Conservation (phyloP, 2,888 invertebrate species). For the Sinodicranocentrus sp. region DNA sequence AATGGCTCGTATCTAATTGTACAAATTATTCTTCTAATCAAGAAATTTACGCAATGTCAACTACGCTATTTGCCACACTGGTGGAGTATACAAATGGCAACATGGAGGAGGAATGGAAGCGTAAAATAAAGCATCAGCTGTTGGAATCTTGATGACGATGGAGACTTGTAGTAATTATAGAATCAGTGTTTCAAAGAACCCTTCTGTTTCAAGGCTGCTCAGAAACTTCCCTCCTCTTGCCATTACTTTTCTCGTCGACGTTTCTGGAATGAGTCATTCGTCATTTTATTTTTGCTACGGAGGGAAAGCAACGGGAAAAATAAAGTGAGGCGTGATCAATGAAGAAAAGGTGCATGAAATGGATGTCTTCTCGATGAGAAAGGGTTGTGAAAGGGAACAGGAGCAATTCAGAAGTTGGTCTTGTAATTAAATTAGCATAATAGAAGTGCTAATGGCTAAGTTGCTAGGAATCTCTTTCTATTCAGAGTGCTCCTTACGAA, state of each 20-base stretch:
- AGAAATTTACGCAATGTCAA: conserved; percentile 68
- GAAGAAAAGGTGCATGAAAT: too few relatives aligned
- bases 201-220: conserved; percentile 19
- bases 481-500: conserved; percentile 26
- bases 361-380: too few relatives aligned
- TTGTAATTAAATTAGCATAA: conserved; percentile 63
- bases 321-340: too few relatives aligned
- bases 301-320: too few relatives aligned
- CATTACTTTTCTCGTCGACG: not conserved
- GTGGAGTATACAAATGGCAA: too few relatives aligned
- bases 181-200: conserved; percentile 10
- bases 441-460: conserved; percentile 61
- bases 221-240: not conserved
- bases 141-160: too few relatives aligned
- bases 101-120: too few relatives aligned
- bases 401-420: conserved; percentile 39
- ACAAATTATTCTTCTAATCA: conserved; percentile 75
- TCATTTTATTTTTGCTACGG: conserved; percentile 56
- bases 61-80: not conserved
- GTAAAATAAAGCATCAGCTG: conserved; percentile 7
- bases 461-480: conserved; percentile 30
- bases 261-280: conserved; percentile 53
- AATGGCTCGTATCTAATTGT: conserved; percentile 74
- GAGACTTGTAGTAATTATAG: conserved; percentile 7
- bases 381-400: too few relatives aligned